Percentiles rank a stretch among this genome's conserved stretches.
Conservation (phyloP, 1,140 invertebrate genomes). For the Drosophila subobscura region DNA sequence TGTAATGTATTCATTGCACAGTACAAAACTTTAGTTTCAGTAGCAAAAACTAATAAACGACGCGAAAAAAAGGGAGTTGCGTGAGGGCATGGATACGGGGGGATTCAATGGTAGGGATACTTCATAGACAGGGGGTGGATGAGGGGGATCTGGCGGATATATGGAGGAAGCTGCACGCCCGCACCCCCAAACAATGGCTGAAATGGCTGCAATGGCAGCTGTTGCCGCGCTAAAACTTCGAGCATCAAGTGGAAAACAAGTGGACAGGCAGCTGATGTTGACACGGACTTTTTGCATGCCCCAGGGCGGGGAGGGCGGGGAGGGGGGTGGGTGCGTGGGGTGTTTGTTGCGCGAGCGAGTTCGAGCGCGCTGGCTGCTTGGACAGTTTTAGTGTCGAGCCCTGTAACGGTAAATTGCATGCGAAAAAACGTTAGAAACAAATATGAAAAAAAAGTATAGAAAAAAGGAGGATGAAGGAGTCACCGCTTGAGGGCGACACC, state of each 20-base stretch:
- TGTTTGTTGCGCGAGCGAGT: too few species aligned
- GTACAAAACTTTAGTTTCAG: conserved; percentile 35
- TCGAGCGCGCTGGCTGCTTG: background rate
- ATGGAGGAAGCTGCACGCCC: background rate
- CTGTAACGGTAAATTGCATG: conserved; percentile 65
- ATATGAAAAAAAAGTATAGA: background rate
- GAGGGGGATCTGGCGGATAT: background rate
- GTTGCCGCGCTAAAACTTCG: conserved; percentile 59
- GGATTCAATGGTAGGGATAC: too few species aligned
- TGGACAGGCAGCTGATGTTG: conserved; percentile 74
- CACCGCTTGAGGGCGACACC: conserved; percentile 57
- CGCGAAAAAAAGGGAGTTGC: conserved; percentile 1
- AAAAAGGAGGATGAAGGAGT: conserved; percentile 13
- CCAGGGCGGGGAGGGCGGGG: background rate
- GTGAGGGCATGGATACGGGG: too few species aligned
- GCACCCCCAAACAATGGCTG: conserved; percentile 3
- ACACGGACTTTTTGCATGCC: conserved; percentile 31
- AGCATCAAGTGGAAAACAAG: conserved; percentile 76
- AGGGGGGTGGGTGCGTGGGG: too few species aligned
- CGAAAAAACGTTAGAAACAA: conserved; percentile 28
- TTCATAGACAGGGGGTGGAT: background rate
- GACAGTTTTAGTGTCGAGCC: conserved; percentile 56
- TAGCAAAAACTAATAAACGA: conserved; percentile 40
- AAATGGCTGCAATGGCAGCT: conserved; percentile 51
- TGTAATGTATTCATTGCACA: conserved; percentile 66